phyloP scores from a whole-genome alignment of 2,888 invertebrate species.

The Drosophila limbata region DNA sequence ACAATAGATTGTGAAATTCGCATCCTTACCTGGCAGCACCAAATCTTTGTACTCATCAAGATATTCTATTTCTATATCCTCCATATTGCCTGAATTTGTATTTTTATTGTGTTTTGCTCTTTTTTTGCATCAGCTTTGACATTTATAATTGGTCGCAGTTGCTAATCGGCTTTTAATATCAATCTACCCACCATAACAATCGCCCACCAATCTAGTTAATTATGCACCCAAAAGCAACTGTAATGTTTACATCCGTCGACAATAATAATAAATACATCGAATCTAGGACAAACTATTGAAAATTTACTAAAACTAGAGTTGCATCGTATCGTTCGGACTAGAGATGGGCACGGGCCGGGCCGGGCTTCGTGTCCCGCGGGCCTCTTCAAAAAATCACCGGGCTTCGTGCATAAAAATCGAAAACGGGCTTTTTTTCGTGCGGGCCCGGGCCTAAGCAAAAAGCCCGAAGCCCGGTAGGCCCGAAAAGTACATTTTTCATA shows the following conservation, averaged over 20 bases:
- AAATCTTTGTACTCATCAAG: slow-evolving; percentile 84
- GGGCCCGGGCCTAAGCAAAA: no score
- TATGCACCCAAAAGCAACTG: background rate
- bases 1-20: background rate
- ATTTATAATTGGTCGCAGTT: slow-evolving; percentile 5
- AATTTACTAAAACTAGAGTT: no score
- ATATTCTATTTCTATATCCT: slow-evolving; percentile 84
- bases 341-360: no score
- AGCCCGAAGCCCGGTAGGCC: no score
- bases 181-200: slow-evolving; percentile 19
- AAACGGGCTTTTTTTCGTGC: no score
- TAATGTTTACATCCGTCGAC: background rate
- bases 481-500: no score
- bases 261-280: background rate
- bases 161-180: slow-evolving; percentile 5
- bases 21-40: slow-evolving; percentile 81
- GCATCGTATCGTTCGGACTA: no score
- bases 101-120: slow-evolving; percentile 10
- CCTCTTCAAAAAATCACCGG: no score
- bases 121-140: slow-evolving; percentile 11
- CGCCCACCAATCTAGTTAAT: slow-evolving; percentile 1
- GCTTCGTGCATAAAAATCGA: no score
- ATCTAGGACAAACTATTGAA: slow-evolving; percentile 8
- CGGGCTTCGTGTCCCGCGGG: no score
- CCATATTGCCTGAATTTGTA: slow-evolving; percentile 69